These are phyloP conservation scores for Chroicocephalus ridibundus DNA, from an alignment of 2,113 vertebrate species.

Conservation along the genomic window DNA sequence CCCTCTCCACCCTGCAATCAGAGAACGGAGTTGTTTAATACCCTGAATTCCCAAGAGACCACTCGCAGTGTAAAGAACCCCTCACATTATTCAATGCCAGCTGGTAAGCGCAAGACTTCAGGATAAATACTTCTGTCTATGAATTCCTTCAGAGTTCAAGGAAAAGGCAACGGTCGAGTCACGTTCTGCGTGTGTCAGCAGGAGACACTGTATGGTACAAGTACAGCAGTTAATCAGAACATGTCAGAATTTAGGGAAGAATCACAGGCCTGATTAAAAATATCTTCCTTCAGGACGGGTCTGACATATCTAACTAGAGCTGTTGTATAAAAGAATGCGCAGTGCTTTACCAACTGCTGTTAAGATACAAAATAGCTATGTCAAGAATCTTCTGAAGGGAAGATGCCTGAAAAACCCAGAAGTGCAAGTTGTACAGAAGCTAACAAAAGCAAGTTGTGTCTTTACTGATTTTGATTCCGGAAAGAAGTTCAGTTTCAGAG, in stretches of 20 bases:
- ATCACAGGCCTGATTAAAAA: not conserved
- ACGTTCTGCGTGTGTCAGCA: not conserved
- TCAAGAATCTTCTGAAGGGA: not conserved
- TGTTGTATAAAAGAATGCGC: not conserved
- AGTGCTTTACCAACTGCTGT: not conserved
- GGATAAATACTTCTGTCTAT: not conserved
- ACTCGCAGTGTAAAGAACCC: not conserved
- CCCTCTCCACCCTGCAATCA: not conserved
- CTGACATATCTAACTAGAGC: not conserved
- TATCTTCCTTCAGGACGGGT: not conserved
- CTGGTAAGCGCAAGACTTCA: not conserved
- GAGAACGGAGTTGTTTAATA: not conserved
- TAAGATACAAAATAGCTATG: not conserved
- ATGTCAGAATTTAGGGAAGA: not conserved
- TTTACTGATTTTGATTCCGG: not conserved
- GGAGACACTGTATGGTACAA: not conserved
- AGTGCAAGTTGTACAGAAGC: not conserved
- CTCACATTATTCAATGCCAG: not conserved
- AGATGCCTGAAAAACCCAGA: not conserved
- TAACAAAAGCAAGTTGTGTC: not conserved
- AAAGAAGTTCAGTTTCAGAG: not conserved
- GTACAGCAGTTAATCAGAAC: not conserved
- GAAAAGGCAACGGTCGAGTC: not conserved
- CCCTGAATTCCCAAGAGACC: not conserved
- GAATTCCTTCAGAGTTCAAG: not conserved